Percentiles rank a stretch among this genome's conserved stretches.
These are phyloP conservation scores for Drosophila anomalata DNA, from an alignment of 2,888 invertebrate genomes.

Conservation along the genomic window DNA sequence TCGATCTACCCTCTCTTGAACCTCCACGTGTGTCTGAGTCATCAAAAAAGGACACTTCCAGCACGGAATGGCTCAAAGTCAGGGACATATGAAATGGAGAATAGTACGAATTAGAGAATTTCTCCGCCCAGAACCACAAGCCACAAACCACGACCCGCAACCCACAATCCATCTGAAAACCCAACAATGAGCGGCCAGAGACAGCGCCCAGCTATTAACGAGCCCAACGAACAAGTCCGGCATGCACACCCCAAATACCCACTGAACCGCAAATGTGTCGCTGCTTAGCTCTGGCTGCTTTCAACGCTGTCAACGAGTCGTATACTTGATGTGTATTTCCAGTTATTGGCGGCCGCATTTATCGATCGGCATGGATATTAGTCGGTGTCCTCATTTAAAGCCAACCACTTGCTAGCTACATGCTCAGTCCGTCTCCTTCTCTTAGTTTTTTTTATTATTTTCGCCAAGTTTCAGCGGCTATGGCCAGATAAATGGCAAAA, in stretches of 20 bases:
- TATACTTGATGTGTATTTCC: constrained; percentile 77
- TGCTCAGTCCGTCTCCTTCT: constrained; percentile 33
- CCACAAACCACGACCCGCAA: constrained; percentile 22
- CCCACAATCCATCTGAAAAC: constrained; percentile 19
- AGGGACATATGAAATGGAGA: constrained; percentile 4
- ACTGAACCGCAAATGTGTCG: constrained; percentile 62
- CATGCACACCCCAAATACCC: constrained; percentile 59
- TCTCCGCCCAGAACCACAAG: constrained; percentile 22
- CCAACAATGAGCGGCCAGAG: constrained; percentile 22
- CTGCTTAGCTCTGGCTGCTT: constrained; percentile 29
- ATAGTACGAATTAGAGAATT: constrained; percentile 1
- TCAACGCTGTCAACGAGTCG: constrained; percentile 60
- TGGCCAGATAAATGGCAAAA: constrained; percentile 2
- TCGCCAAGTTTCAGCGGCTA: constrained; percentile 21
- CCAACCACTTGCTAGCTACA: constrained; percentile 28
- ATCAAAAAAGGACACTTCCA: constrained; percentile 27
- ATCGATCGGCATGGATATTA: constrained; percentile 78
- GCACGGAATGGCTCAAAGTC: constrained; percentile 6
- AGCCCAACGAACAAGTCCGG: constrained; percentile 53
- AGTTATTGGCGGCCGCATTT: constrained; percentile 72
- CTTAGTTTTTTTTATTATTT: constrained; percentile 53
- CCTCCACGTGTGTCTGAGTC: constrained; percentile 32
- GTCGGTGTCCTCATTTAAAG: constrained; percentile 74
- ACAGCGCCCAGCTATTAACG: constrained; percentile 38
- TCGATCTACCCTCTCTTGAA: not conserved